Evolutionary conservation across 2,113 vertebrate genomes (phyloP).

Genomic region (Mustela lutreola): DNA sequence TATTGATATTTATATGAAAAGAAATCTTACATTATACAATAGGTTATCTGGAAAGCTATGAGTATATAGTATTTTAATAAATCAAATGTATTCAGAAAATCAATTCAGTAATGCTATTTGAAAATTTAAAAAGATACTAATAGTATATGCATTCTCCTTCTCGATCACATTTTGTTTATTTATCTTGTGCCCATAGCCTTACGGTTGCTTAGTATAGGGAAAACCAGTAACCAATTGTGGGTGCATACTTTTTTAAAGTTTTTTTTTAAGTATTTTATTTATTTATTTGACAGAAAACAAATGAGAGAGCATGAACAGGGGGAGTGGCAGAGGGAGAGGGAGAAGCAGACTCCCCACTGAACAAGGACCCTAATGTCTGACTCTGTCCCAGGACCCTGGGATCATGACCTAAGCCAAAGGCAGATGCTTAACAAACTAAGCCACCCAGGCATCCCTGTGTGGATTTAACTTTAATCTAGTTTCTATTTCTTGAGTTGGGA

Average conservation of each 20-base stretch:
- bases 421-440: neutral
- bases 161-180: neutral
- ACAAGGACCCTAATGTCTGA: neutral
- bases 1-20: neutral
- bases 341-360: neutral
- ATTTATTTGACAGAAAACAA: neutral
- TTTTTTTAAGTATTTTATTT: neutral
- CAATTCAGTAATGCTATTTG: neutral
- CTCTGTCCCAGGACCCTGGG: neutral
- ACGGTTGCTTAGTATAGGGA: neutral
- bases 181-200: neutral
- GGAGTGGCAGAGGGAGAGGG: neutral
- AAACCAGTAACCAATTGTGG: neutral
- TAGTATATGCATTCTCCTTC: neutral
- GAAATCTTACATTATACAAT: neutral
- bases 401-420: neutral
- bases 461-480: neutral
- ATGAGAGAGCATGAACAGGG: neutral
- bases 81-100: neutral
- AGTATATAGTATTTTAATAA: neutral
- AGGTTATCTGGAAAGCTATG: constrained; percentile 24
- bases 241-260: neutral
- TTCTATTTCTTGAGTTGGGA: constrained; percentile 18
- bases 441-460: neutral
- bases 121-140: neutral